These are phyloP conservation scores for Harpalus rubripes DNA, from an alignment of 2,888 invertebrate species.

Conservation along the genomic window DNA sequence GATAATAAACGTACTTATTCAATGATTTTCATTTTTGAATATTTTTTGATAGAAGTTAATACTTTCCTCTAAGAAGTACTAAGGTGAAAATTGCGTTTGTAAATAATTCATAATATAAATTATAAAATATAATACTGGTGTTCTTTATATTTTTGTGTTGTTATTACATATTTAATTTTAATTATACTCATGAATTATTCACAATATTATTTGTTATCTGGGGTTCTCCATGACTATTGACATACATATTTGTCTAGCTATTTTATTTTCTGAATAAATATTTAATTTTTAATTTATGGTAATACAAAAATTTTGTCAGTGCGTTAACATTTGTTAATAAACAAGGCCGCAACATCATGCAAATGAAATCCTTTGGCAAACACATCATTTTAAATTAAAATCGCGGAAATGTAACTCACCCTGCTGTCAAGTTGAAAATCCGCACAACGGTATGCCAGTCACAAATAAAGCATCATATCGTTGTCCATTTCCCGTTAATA, in stretches of 20 bases:
- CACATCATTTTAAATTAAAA: conserved; percentile 56
- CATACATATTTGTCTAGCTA: not conserved
- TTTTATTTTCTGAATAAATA: not conserved
- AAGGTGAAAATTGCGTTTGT: too few species aligned
- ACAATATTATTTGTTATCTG: too few species aligned
- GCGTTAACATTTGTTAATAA: conserved; percentile 25
- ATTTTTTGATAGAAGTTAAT: too few species aligned
- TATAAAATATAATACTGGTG: too few species aligned
- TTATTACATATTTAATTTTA: too few species aligned
- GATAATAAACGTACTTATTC: too few species aligned
- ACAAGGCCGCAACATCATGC: conserved; percentile 37
- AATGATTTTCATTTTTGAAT: too few species aligned
- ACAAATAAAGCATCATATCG: conserved; percentile 66
- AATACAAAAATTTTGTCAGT: not conserved
- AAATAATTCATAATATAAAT: too few species aligned
- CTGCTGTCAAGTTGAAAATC: conserved; percentile 53
- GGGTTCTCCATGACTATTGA: too few species aligned
- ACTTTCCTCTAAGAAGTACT: too few species aligned
- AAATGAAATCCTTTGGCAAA: conserved; percentile 41
- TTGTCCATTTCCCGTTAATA: conserved; percentile 66
- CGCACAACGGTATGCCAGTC: conserved; percentile 35
- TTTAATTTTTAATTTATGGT: not conserved
- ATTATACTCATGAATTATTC: too few species aligned
- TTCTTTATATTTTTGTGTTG: too few species aligned
- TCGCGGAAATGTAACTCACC: conserved; percentile 45